Percentiles rank a stretch among this genome's conserved stretches.
Evolutionary conservation across 2,888 invertebrate species (phyloP).

Genomic region (Tenthredo scrophulariae): DNA sequence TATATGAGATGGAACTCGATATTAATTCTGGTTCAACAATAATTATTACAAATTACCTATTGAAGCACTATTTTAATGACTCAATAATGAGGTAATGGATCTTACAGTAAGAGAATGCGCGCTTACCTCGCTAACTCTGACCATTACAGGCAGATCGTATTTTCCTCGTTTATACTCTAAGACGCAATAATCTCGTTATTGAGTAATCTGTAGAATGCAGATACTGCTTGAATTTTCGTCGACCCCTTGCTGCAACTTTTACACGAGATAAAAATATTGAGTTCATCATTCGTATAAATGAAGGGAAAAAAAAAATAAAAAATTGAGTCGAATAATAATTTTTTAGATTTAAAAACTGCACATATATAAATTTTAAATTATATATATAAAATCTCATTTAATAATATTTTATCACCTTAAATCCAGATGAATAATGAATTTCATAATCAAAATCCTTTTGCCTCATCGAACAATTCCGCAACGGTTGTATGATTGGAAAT

Average conservation of each 20-base stretch:
- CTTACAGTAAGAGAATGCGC: background rate
- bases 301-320: background rate
- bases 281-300: background rate
- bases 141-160: background rate
- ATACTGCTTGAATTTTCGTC: background rate
- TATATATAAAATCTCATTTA: no score
- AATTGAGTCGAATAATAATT: background rate
- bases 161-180: background rate
- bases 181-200: background rate
- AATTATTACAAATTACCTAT: slow-evolving; percentile 1
- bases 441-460: background rate
- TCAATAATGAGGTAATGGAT: slow-evolving; percentile 18
- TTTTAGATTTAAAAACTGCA: background rate
- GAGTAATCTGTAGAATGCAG: background rate
- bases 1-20: background rate
- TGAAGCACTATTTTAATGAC: background rate
- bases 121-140: background rate
- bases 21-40: background rate
- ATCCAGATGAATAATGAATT: background rate
- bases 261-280: background rate
- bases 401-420: background rate
- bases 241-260: background rate
- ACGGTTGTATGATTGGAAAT: background rate
- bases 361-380: no score
- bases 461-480: background rate